Evolutionary conservation across 2,113 vertebrate genomes (phyloP).

Genomic region (Papio anubis): DNA sequence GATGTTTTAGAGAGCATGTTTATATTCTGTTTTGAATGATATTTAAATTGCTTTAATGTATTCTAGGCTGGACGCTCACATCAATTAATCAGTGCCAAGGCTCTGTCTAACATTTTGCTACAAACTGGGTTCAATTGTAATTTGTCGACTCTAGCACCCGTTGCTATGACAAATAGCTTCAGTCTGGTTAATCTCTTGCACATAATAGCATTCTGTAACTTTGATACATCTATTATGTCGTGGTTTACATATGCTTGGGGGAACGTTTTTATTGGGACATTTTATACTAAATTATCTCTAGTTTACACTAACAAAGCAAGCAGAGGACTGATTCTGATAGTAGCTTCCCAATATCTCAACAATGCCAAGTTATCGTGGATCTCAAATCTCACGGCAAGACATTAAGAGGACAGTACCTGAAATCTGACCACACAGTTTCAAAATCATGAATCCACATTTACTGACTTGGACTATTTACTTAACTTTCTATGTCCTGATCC

Average conservation of each 20-base stretch:
- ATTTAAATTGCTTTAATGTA: conserved; percentile 33
- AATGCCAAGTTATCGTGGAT: background rate
- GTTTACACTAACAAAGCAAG: conserved; percentile 53
- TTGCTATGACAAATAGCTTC: conserved; percentile 63
- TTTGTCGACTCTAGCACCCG: conserved; percentile 62
- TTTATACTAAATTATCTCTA: conserved; percentile 64
- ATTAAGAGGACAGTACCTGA: background rate
- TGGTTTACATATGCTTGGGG: conserved; percentile 67
- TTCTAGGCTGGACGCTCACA: conserved; percentile 9
- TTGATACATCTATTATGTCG: conserved; percentile 69
- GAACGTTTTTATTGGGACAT: conserved; percentile 51
- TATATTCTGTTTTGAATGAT: conserved; percentile 10
- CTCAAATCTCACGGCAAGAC: background rate
- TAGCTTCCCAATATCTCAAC: background rate
- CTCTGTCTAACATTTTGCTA: conserved; percentile 63
- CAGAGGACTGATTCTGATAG: background rate
- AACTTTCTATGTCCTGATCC: background rate
- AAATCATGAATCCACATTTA: background rate
- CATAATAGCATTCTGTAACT: conserved; percentile 53
- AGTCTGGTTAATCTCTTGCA: conserved; percentile 67
- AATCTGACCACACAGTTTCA: background rate
- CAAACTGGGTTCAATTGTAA: conserved; percentile 51
- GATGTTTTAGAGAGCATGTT: background rate
- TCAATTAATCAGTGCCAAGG: conserved; percentile 65
- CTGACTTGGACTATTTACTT: background rate